Conservation (phyloP, 37 sponge, comb jelly and placozoan genomes). For the Oscarella lobularis region DNA sequence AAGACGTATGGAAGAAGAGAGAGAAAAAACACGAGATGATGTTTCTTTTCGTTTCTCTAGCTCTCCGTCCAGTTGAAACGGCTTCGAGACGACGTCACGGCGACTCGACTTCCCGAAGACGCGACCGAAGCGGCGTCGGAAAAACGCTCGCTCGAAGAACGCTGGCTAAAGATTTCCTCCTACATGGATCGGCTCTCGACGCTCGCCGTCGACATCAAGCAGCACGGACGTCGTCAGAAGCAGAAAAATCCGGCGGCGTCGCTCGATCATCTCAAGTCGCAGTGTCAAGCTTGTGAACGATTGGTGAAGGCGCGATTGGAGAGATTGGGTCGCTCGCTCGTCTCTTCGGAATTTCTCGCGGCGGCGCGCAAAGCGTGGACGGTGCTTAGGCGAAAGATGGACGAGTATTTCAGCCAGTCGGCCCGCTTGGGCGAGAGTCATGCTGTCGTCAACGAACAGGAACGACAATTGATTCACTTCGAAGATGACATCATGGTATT, state of each 20-base stretch:
- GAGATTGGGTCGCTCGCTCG: neutral
- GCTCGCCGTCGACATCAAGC: neutral
- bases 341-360: neutral
- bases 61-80: too few relatives aligned
- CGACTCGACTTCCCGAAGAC: neutral
- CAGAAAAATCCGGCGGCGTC: conserved; percentile 1
- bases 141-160: neutral
- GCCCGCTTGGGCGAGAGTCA: neutral
- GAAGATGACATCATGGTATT: neutral
- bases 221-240: neutral
- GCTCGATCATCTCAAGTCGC: neutral
- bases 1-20: too few relatives aligned
- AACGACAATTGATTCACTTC: neutral
- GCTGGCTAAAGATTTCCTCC: neutral
- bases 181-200: neutral
- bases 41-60: too few relatives aligned
- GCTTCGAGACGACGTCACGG: neutral
- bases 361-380: neutral
- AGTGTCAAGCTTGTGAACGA: neutral
- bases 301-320: neutral
- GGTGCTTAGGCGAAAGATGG: neutral
- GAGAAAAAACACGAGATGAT: too few relatives aligned
- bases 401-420: neutral
- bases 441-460: neutral
- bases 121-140: neutral